These are phyloP conservation scores for Saccostrea glomerata DNA, from an alignment of 1,140 invertebrate genomes.

Conservation along the genomic window DNA sequence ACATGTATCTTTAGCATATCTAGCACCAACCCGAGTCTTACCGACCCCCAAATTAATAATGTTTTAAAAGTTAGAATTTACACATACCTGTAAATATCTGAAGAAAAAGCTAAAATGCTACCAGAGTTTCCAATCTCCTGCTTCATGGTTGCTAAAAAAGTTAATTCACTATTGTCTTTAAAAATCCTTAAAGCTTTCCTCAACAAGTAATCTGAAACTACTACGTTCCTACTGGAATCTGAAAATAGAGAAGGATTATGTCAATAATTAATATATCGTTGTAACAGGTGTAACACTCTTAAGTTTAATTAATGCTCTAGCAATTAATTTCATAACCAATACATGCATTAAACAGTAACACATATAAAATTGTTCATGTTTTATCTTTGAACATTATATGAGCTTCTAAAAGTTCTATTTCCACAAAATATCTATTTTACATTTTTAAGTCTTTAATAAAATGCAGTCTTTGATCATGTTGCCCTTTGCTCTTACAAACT, in stretches of 20 bases:
- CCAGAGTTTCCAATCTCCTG: constrained; percentile 71
- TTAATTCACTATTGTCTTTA: constrained; percentile 67
- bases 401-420: too few relatives aligned
- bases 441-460: too few relatives aligned
- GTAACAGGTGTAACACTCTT: neutral
- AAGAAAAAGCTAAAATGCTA: constrained; percentile 69
- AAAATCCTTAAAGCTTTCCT: constrained; percentile 62
- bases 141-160: constrained; percentile 69
- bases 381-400: too few relatives aligned
- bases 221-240: constrained; percentile 64
- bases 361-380: too few relatives aligned
- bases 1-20: too few relatives aligned
- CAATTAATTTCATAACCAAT: neutral
- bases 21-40: too few relatives aligned
- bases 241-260: constrained; percentile 37
- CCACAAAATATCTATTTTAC: too few relatives aligned
- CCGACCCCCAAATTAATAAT: too few relatives aligned
- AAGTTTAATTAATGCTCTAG: neutral
- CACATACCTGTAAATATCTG: constrained; percentile 66
- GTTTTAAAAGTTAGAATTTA: too few relatives aligned
- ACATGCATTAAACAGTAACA: too few relatives aligned
- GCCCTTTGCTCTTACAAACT: too few relatives aligned
- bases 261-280: neutral
- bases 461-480: too few relatives aligned
- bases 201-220: constrained; percentile 58